Evolutionary conservation across 1,140 invertebrate species (phyloP).

Genomic region (Zaprionus ornatus): DNA sequence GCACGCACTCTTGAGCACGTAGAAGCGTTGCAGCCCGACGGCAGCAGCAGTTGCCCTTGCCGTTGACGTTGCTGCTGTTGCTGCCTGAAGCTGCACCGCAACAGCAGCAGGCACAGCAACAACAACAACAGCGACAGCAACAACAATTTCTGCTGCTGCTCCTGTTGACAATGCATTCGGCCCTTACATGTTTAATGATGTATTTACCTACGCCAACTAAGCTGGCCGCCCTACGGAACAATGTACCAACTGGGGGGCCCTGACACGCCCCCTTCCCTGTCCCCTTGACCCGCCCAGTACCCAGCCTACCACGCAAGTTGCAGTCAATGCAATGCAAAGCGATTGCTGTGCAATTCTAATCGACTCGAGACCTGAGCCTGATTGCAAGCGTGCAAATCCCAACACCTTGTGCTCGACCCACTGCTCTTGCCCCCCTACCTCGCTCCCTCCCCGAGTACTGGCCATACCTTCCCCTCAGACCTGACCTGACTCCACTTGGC

Average conservation of each 20-base stretch:
- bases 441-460: neutral
- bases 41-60: slow-evolving; percentile 3
- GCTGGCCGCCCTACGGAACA: slow-evolving; percentile 32
- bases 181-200: slow-evolving; percentile 80
- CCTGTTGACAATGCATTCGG: slow-evolving; percentile 78
- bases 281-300: neutral
- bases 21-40: slow-evolving; percentile 10
- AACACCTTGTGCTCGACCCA: slow-evolving; percentile 55
- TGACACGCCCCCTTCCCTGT: neutral
- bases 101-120: neutral
- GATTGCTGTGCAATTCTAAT: neutral
- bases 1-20: slow-evolving; percentile 47
- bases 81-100: neutral
- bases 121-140: slow-evolving; percentile 28
- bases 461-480: neutral
- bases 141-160: slow-evolving; percentile 14
- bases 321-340: neutral
- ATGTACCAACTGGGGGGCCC: neutral
- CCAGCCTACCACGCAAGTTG: neutral
- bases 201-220: slow-evolving; percentile 79
- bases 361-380: slow-evolving; percentile 19
- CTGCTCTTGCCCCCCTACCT: neutral
- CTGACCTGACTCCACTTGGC: slow-evolving; percentile 7
- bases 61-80: neutral
- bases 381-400: slow-evolving; percentile 73